Base-by-base conservation (phyloP, 2,797 vertebrate genomes). In the Apogon hyalosoma region DNA sequence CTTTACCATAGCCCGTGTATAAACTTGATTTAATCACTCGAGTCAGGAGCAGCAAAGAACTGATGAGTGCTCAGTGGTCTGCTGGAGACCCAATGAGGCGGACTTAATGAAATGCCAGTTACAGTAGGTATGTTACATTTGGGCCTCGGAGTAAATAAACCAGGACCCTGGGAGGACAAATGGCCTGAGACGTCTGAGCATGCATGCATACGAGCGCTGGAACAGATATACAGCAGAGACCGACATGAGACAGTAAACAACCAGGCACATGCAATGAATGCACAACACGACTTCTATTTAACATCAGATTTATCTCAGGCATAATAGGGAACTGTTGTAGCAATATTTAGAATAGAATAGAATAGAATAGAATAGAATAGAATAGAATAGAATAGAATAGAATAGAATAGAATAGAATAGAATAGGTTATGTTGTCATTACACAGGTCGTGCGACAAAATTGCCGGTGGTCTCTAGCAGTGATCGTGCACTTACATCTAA, bases 101-200 rank as follows among this genome's bases (percentile, higher is more conserved):
- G 19, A 39, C 39, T 58, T 79, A 74, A 77, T 79, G 72, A 62
- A 86, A 73, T 28, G 53, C 45, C 63, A 77, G 65, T 74, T 74
- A 57, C 52, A 49, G 69, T 43, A 62, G 76, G 65, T 67, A 69
- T 57, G 61, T 67, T 69, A 52, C n/a, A 71, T 82, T 68, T 69
- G 50, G 62, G 69, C 62, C 66, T 52, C 40, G 12, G 64, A 69
- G 58, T 80, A 87, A 79, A 81, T 72, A 72, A 73, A 65, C 31
- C 46, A 56, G 59, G 24, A 60, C 71, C 62, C 61, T 50, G 16
- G 70, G 64, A 77, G 47, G 10, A 78, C 65, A 77, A 73, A 78
- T 57, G 69, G 64, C 67, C 71, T 21, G 41, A 84, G 82, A 88
- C 57, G 75, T 70, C 43, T 45, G 58, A 64, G 72, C 75, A 76